These are phyloP conservation scores for Phodopus roborovskii DNA, from an alignment of 2,113 vertebrate genomes.

Conservation along the genomic window DNA sequence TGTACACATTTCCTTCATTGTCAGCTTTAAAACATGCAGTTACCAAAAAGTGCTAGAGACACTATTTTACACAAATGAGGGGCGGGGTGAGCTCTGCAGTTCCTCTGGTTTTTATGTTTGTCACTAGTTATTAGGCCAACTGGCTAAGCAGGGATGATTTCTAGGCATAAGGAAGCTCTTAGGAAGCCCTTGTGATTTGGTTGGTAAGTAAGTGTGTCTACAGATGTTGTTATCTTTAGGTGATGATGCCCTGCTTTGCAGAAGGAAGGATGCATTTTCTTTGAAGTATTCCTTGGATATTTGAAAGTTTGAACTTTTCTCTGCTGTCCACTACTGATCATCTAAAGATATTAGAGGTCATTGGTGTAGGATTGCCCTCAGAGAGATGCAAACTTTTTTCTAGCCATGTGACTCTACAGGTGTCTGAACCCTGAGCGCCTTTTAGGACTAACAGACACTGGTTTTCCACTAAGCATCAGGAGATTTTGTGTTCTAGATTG, in stretches of 20 bases:
- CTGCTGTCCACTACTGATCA: neutral
- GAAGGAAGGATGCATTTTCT: slow-evolving; percentile 54
- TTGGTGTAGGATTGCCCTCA: neutral
- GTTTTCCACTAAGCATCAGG: neutral
- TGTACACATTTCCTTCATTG: neutral
- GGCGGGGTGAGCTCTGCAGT: slow-evolving; percentile 10
- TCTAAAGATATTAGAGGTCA: neutral
- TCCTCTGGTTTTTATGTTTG: slow-evolving; percentile 67
- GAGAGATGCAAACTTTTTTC: neutral
- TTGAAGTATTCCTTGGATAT: slow-evolving; percentile 59
- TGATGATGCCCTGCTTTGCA: slow-evolving; percentile 77
- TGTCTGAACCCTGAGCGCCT: neutral
- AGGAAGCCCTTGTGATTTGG: slow-evolving; percentile 81
- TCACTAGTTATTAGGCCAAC: slow-evolving; percentile 62
- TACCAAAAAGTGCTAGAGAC: neutral
- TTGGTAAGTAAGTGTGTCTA: slow-evolving; percentile 81
- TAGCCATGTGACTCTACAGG: neutral
- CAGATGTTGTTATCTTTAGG: slow-evolving; percentile 78
- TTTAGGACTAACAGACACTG: neutral
- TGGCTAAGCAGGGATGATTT: slow-evolving; percentile 80
- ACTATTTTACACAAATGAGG: neutral
- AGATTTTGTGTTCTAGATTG: neutral
- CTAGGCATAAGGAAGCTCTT: slow-evolving; percentile 78
- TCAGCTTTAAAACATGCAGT: neutral
- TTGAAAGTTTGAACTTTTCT: slow-evolving; percentile 48